Base-by-base conservation (phyloP, 2,797 vertebrate genomes). In the Babyrousa celebensis region DNA sequence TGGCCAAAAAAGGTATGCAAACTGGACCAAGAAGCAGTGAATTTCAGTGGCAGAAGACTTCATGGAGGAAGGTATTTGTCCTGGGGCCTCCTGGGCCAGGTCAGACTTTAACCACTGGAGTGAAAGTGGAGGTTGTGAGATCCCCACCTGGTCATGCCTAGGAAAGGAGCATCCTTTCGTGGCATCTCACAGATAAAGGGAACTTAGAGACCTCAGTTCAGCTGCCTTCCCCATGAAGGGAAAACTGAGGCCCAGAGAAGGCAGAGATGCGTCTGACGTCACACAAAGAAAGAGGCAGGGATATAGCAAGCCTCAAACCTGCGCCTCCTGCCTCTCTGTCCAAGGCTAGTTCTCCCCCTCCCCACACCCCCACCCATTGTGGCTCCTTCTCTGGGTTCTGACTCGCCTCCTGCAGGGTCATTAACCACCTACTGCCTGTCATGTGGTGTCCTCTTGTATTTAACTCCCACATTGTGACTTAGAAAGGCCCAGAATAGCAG, bases 401-500 rank as follows among this genome's bases (percentile, higher is more conserved):
- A 71, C 90, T 96, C 0, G 15, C 92, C 89, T 94, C 85, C 95
- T 77, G 54, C 94, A 82, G 88, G 97, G 94, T 88, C 96, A 67
- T 96, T 95, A 97, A 89, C 95, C 92, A 91, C 90, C 96, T 93
- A 88, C 95, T 58, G 48, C 82, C 85, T 96, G 63, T 94, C 96
- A 95, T 15, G 14, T 93, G 96, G 74, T 79, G 65, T 97, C 91
- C 93, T 63, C 91, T 91, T 96, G 60, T 91, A 63, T 94, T 93
- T 96, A 96, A 96, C 94, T 96, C 95, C 94, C 86, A 86, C 17
- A 0, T 56, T 88, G 63, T 92, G 95, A 92, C 82, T 96, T 91
- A 85, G 60, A 65, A 79, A 84, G 56, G 75, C 96, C 89, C 89
- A 96, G 91, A 97, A 97, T 94, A 95, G 96, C 96, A 91, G 67